Evolutionary conservation across 2,113 vertebrate species (phyloP).

Genomic region (Heterochromis multidens): DNA sequence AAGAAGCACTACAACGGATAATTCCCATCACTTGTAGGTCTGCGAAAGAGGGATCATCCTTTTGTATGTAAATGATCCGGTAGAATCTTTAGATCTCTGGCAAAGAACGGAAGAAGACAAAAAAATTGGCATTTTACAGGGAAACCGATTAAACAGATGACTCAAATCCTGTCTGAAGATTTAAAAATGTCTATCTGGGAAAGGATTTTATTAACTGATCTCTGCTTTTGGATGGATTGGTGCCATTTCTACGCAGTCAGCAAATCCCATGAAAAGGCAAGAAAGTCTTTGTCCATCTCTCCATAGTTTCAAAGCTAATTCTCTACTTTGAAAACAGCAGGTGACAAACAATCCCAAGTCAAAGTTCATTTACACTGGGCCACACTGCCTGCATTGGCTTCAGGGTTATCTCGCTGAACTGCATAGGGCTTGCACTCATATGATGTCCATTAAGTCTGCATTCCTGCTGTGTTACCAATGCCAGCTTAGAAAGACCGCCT

Average conservation of each 20-base stretch:
- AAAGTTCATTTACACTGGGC: background rate
- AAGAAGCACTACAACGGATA: constrained; percentile 30
- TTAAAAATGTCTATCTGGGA: background rate
- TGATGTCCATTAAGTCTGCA: background rate
- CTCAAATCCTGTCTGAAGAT: background rate
- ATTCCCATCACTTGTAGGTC: constrained; percentile 34
- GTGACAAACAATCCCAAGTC: background rate
- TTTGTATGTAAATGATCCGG: constrained; percentile 59
- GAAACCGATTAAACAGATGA: constrained; percentile 30
- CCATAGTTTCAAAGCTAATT: background rate
- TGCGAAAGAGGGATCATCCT: constrained; percentile 40
- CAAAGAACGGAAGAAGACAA: background rate
- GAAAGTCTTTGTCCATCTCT: background rate
- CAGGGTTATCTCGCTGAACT: background rate
- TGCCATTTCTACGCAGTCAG: background rate
- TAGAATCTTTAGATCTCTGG: constrained; percentile 24
- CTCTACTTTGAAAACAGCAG: background rate
- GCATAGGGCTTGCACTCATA: background rate
- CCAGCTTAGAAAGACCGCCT: fast-evolving
- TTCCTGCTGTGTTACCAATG: background rate
- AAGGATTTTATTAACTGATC: background rate
- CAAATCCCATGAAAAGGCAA: background rate
- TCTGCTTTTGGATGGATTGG: background rate
- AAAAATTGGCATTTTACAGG: constrained; percentile 2
- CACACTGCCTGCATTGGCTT: background rate